Conservation (phyloP, 2,888 invertebrate genomes). For the Esperia sulphurella region DNA sequence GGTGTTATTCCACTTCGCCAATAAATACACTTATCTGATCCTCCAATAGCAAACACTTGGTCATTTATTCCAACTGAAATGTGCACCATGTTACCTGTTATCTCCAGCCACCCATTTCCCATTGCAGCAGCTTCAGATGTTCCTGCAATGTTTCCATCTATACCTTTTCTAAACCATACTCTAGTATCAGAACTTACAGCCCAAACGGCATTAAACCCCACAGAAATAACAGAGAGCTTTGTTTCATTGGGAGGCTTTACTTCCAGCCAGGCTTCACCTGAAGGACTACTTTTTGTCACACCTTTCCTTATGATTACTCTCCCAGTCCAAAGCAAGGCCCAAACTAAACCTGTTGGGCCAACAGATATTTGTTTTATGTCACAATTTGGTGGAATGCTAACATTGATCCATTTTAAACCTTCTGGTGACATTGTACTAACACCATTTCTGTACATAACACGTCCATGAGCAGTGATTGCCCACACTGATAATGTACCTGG, state of each 20-base stretch:
- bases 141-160: conserved; percentile 84
- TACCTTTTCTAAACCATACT: conserved; percentile 91
- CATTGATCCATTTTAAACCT: conserved; percentile 90
- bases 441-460: conserved; percentile 92
- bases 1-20: conserved; percentile 87
- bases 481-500: conserved; percentile 90
- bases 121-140: conserved; percentile 87
- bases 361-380: conserved; percentile 93
- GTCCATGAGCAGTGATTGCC: conserved; percentile 95
- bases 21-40: conserved; percentile 89
- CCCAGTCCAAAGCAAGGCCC: conserved; percentile 92
- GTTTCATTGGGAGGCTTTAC: conserved; percentile 85
- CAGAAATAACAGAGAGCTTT: conserved; percentile 87
- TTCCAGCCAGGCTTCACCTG: conserved; percentile 88
- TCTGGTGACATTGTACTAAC: conserved; percentile 91
- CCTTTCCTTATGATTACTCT: conserved; percentile 89
- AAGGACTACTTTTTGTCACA: conserved; percentile 86
- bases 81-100: conserved; percentile 90
- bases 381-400: conserved; percentile 86
- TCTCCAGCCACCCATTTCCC: conserved; percentile 93
- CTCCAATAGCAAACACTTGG: conserved; percentile 93
- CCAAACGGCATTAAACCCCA: conserved; percentile 89
- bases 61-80: conserved; percentile 93
- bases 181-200: conserved; percentile 90
- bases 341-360: conserved; percentile 91